phyloP scores from a whole-genome alignment of 2,888 invertebrate species.

The Scrobipalpa costella region DNA sequence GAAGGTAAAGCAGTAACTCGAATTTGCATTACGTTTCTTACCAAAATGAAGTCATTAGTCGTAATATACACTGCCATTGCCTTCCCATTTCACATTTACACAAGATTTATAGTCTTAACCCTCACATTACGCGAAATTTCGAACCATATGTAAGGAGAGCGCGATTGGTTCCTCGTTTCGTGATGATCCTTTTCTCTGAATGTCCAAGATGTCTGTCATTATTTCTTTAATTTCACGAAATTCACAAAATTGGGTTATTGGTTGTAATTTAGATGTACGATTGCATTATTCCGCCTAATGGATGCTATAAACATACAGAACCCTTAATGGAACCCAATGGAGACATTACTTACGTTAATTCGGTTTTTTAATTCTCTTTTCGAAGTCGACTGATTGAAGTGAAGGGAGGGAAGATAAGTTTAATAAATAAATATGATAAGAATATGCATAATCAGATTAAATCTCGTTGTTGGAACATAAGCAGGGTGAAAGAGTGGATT shows the following conservation, averaged over 20 bases:
- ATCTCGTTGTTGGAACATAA: conserved; percentile 14
- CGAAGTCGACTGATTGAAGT: conserved; percentile 3
- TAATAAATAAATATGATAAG: conserved; percentile 23
- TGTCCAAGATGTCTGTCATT: conserved; percentile 19
- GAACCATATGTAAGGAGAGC: conserved; percentile 6
- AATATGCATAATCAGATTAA: conserved; percentile 26
- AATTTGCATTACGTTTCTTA: background rate
- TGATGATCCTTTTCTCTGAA: conserved; percentile 15
- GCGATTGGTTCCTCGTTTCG: background rate
- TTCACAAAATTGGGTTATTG: conserved; percentile 26
- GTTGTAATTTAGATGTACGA: conserved; percentile 26
- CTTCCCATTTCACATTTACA: conserved; percentile 7
- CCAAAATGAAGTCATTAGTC: conserved; percentile 14
- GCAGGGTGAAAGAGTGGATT: conserved; percentile 16
- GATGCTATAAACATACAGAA: conserved; percentile 21
- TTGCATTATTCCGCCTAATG: conserved; percentile 25
- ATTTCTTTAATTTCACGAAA: conserved; percentile 24
- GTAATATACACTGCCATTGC: background rate
- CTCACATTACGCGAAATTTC: conserved; percentile 11
- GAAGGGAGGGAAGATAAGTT: conserved; percentile 16
- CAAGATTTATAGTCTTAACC: conserved; percentile 7
- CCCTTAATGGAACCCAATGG: conserved; percentile 24
- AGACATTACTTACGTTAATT: conserved; percentile 27
- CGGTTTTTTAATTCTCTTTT: conserved; percentile 19
- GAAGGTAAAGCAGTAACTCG: background rate